Conservation (phyloP, 2,113 vertebrate genomes). For the Gorsachius goisagi region DNA sequence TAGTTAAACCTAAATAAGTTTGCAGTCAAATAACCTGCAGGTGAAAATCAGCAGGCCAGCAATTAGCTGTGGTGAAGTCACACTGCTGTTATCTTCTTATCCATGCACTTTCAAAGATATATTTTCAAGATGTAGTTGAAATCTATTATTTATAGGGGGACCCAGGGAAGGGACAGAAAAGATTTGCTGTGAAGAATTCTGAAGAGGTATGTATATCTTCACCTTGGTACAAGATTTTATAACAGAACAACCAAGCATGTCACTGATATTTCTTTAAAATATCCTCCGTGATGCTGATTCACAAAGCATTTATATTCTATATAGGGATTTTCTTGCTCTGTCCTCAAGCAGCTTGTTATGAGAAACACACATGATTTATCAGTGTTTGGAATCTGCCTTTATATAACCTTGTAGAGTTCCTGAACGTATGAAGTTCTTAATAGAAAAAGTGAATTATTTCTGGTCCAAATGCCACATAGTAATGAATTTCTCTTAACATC, state of each 20-base stretch:
- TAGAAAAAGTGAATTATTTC: conserved; percentile 63
- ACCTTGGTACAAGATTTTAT: background rate
- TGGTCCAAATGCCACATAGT: background rate
- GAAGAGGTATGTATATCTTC: background rate
- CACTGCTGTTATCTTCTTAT: background rate
- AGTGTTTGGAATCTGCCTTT: conserved; percentile 30
- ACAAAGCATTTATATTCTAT: conserved; percentile 1
- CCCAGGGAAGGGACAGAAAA: background rate
- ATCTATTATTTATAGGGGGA: background rate
- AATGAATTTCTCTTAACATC: conserved; percentile 41
- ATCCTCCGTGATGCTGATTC: background rate
- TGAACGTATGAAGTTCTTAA: conserved; percentile 5
- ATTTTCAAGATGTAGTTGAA: background rate
- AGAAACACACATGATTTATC: conserved; percentile 41
- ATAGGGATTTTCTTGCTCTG: background rate
- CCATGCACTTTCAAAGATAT: background rate
- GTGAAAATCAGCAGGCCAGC: background rate
- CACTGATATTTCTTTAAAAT: conserved; percentile 3
- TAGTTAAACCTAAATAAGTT: background rate
- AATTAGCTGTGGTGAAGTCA: background rate
- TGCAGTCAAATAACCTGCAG: background rate
- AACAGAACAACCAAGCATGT: background rate
- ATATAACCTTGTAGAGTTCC: conserved; percentile 12
- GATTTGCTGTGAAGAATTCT: background rate
- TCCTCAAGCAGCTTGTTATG: conserved; percentile 6